phyloP scores from a whole-genome alignment of 2,113 vertebrate species.

The Nyctereutes procyonoides region DNA sequence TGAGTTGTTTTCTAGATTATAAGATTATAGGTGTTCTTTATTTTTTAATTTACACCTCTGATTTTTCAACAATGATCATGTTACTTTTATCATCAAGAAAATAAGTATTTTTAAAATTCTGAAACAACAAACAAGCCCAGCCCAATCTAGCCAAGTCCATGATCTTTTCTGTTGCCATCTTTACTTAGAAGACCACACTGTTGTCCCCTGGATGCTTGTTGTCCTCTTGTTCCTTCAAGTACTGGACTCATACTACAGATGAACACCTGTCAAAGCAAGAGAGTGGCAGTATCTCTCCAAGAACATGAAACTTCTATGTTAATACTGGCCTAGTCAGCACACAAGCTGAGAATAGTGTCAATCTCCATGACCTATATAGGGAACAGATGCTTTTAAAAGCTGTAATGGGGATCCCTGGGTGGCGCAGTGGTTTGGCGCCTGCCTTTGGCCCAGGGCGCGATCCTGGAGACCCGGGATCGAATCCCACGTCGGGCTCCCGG shows the following conservation, averaged over 20 bases:
- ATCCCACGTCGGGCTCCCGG: no score
- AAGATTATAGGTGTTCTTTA: background rate
- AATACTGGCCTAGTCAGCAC: background rate
- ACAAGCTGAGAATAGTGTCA: background rate
- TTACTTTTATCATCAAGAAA: constrained; percentile 1
- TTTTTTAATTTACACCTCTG: background rate
- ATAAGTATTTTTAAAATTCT: background rate
- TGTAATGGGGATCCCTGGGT: no score
- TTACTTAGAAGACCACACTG: background rate
- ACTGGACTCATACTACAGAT: background rate
- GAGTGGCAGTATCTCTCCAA: background rate
- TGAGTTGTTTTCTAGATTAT: background rate
- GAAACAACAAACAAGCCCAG: background rate
- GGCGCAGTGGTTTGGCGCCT: no score
- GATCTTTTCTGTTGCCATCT: background rate
- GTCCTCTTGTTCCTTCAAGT: constrained; percentile 12
- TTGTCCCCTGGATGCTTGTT: background rate
- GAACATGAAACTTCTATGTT: background rate
- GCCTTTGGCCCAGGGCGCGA: no score
- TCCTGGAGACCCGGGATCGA: no score
- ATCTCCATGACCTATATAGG: background rate
- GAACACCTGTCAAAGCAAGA: background rate
- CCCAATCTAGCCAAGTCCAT: background rate
- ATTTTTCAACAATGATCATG: background rate
- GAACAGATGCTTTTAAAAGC: background rate